These are phyloP conservation scores for Premnoplex brunnescens DNA, from an alignment of 2,797 vertebrate species.

Conservation along the genomic window DNA sequence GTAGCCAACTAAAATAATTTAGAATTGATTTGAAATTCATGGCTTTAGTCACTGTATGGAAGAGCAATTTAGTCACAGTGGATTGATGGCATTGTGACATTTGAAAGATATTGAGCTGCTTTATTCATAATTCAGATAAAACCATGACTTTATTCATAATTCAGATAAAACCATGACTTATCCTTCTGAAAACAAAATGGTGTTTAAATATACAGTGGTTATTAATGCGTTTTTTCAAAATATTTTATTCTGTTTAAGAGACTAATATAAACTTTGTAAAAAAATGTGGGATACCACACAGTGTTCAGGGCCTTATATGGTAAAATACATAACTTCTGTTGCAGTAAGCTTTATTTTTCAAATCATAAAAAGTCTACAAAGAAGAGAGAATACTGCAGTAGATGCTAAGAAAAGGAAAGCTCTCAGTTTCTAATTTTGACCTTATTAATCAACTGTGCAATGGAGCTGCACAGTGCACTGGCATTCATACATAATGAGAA, in stretches of 20 bases:
- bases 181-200: background rate
- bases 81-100: background rate
- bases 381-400: background rate
- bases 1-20: background rate
- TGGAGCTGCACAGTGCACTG: conserved; percentile 18
- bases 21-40: background rate
- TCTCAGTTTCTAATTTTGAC: conserved; percentile 36
- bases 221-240: background rate
- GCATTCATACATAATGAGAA: conserved; percentile 38
- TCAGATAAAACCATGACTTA: background rate
- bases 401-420: conserved; percentile 9
- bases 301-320: background rate
- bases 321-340: background rate
- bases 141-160: background rate
- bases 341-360: background rate
- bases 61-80: background rate
- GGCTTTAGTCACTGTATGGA: background rate
- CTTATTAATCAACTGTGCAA: conserved; percentile 43
- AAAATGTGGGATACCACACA: background rate
- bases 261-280: background rate
- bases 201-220: background rate
- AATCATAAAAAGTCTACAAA: background rate
- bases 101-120: background rate
- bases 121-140: background rate
- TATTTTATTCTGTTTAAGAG: background rate